Base-by-base conservation (phyloP, 2,113 vertebrate genomes). In the Toxotes jaculatrix region DNA sequence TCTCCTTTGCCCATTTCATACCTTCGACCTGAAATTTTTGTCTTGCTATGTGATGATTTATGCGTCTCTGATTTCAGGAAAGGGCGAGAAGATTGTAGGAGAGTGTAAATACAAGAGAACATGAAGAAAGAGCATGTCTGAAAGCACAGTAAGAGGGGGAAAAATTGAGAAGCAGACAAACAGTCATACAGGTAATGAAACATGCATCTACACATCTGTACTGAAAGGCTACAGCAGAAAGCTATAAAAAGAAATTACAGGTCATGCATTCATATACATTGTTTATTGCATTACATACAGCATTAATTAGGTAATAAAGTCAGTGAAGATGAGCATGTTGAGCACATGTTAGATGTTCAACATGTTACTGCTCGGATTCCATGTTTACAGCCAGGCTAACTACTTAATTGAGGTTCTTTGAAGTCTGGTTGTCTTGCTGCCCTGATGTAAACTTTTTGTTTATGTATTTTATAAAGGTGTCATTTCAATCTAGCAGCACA, bases 301-400 rank as follows among this genome's bases (percentile, higher is more conserved):
- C 13, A 64, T 78, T 78, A 87, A 88, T 85, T 56, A 76, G 60
- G 70, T 51, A 23, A 71, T 89, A 80, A 89, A 88, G 80, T 86
- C 84, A 80, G 68, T 61, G 68, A 62, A 78, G 74, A 78, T 75
- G 34, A 45, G 56, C 36, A 68, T 49, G 68, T 77, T 63, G n/a
- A n/a, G n/a, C n/a, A n/a, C n/a, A n/a, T n/a, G n/a, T 88, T 82
- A 86, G 69, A 87, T 85, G 72, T 82, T 76, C 74, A 78, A 32
- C 55, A 40, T 74, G 74, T 80, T 82, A 76, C 57, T 59, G 74
- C 71, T 75, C 27, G 56, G 69, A 51, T 85, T 85, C 19, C 19
- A 60, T 55, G 79, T 74, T 83, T 67, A 82, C 65, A 16, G 60
- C 61, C 38, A n/a, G 32, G 61, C 45, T 78, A 49, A 43, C 70